Percentiles rank a stretch among this genome's conserved stretches.
Evolutionary conservation across 2,113 vertebrate species (phyloP).

Genomic region (Sylvicapra grimmia): DNA sequence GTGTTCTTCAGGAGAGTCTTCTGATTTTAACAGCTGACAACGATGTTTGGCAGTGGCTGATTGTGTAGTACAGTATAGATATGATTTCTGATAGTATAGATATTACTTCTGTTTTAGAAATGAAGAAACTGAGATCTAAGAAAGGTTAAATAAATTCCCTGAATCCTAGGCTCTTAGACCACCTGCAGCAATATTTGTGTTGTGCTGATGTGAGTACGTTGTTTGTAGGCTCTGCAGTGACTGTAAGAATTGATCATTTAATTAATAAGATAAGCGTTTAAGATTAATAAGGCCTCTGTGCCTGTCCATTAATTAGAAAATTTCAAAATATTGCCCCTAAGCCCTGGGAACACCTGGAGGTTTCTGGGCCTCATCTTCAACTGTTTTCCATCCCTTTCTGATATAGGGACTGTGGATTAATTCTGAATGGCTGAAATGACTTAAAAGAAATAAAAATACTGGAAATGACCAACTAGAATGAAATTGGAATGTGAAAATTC

Average conservation of each 20-base stretch:
- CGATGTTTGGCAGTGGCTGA: neutral
- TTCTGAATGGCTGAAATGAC: neutral
- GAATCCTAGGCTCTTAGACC: neutral
- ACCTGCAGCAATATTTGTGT: constrained; percentile 17
- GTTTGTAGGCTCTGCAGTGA: neutral
- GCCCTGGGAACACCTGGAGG: neutral
- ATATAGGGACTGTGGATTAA: neutral
- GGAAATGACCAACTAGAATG: neutral
- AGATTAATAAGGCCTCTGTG: neutral
- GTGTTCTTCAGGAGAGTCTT: neutral
- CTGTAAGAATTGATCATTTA: neutral
- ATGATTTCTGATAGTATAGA: neutral
- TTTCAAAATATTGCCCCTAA: neutral
- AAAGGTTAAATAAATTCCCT: neutral
- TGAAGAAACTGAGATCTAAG: neutral
- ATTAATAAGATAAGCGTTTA: constrained; percentile 13
- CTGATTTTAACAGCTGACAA: neutral
- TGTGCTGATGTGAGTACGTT: neutral
- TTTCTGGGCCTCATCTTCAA: neutral
- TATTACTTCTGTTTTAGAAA: constrained; percentile 8
- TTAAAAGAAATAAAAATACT: constrained; percentile 23
- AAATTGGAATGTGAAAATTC: constrained; percentile 31
- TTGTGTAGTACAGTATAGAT: neutral
- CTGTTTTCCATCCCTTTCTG: neutral
- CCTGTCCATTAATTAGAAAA: neutral